Conservation (phyloP, 2,797 vertebrate species). For the Lithobates pipiens region DNA sequence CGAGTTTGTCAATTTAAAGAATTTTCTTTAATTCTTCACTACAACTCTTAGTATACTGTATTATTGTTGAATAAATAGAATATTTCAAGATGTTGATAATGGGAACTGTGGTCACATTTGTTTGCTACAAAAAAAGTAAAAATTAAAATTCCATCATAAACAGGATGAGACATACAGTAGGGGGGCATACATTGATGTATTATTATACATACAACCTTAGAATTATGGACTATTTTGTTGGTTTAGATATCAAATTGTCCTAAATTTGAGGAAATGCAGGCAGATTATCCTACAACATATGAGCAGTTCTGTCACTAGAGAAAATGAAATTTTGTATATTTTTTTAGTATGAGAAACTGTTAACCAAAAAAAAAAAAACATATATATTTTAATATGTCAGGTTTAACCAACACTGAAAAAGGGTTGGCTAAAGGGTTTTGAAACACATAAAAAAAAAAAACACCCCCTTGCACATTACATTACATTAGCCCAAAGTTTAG, state of each 20-base stretch:
- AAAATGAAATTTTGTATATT: neutral
- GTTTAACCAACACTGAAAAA: too few relatives aligned
- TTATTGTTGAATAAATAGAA: neutral
- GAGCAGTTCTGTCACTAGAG: neutral
- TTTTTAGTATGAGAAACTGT: neutral
- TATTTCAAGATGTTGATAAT: neutral
- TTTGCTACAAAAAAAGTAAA: neutral
- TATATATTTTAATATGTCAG: neutral
- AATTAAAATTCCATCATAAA: too few relatives aligned
- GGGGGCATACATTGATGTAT: neutral
- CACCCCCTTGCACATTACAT: too few relatives aligned
- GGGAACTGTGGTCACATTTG: neutral
- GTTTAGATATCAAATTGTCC: neutral
- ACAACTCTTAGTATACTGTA: neutral
- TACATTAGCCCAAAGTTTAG: too few relatives aligned
- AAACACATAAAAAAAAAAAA: too few relatives aligned
- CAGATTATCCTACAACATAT: neutral
- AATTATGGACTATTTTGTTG: neutral
- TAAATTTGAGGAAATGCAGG: neutral
- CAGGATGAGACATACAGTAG: too few relatives aligned
- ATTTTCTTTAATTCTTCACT: constrained; percentile 35
- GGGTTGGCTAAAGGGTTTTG: too few relatives aligned
- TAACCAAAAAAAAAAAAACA: neutral
- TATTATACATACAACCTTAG: neutral
- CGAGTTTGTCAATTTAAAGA: constrained; percentile 27